These are phyloP conservation scores for Apodemus speciosus DNA, from an alignment of 2,113 vertebrate species.

Conservation along the genomic window DNA sequence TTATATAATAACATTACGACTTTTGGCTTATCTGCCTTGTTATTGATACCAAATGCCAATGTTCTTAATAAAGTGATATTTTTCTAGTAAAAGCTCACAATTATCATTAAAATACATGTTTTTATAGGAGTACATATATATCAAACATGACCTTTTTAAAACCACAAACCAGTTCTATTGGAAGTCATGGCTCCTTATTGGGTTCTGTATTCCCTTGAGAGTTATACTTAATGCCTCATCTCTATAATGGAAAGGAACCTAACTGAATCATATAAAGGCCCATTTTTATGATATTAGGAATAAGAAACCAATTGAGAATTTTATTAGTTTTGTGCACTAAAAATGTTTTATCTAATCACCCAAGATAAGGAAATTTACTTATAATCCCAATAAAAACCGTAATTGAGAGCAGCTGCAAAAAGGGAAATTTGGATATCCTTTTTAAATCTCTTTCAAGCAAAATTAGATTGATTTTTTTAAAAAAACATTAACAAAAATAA, in stretches of 20 bases:
- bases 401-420: background rate
- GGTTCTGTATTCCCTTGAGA: background rate
- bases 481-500: constrained; percentile 18
- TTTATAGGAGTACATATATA: background rate
- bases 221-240: background rate
- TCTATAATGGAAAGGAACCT: background rate
- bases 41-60: constrained; percentile 11
- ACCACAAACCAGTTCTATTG: background rate
- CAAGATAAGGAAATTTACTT: background rate
- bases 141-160: background rate
- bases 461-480: constrained; percentile 10
- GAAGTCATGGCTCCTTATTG: background rate
- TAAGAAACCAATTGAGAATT: background rate
- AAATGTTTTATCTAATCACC: background rate
- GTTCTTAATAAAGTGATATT: constrained; percentile 21
- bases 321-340: constrained; percentile 29
- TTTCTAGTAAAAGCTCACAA: constrained; percentile 26
- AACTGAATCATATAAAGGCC: background rate
- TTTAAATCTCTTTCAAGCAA: constrained; percentile 61
- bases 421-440: background rate
- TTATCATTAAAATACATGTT: constrained; percentile 14
- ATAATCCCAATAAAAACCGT: background rate
- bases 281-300: background rate
- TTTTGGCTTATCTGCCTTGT: background rate
- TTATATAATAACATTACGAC: background rate